A percentile compares a stretch with the other conserved stretches of the same genome.
These are phyloP conservation scores for Caenorhabditis doughertyi DNA, from an alignment of 2,888 invertebrate genomes.

Conservation along the genomic window DNA sequence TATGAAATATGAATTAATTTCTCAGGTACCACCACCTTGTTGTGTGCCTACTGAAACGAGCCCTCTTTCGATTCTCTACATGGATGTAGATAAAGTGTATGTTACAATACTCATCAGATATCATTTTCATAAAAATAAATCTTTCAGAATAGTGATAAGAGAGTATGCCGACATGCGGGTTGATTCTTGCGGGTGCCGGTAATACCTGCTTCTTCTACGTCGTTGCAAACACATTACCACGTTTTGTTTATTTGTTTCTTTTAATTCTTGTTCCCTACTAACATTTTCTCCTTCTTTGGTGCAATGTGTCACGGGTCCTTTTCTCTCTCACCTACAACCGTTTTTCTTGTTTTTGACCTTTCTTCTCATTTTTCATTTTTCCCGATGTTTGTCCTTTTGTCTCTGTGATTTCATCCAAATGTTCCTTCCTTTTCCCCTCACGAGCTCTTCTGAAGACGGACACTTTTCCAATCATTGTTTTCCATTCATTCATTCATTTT, in stretches of 20 bases:
- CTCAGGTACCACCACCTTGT: conserved; percentile 93
- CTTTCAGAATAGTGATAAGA: conserved; percentile 96
- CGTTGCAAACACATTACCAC: conserved; percentile 17
- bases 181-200: conserved; percentile 93
- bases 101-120: background rate
- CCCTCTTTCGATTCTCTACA: conserved; percentile 95
- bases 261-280: conserved; percentile 8
- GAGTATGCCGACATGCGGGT: conserved; percentile 98
- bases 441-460: conserved; percentile 41
- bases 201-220: conserved; percentile 17
- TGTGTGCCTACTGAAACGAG: conserved; percentile 97
- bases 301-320: conserved; percentile 44
- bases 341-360: conserved; percentile 15
- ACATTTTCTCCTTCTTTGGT: conserved; percentile 19
- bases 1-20: background rate
- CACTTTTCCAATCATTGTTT: conserved; percentile 7
- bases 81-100: conserved; percentile 86
- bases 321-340: conserved; percentile 26
- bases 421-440: conserved; percentile 23
- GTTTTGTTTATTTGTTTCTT: conserved; percentile 16
- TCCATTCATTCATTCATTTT: background rate
- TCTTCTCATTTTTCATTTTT: background rate
- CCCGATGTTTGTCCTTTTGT: conserved; percentile 47
- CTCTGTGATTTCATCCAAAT: conserved; percentile 45
- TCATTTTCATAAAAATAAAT: conserved; percentile 85